phyloP scores from a whole-genome alignment of 2,888 invertebrate genomes.

The Leucophora obtusa region DNA sequence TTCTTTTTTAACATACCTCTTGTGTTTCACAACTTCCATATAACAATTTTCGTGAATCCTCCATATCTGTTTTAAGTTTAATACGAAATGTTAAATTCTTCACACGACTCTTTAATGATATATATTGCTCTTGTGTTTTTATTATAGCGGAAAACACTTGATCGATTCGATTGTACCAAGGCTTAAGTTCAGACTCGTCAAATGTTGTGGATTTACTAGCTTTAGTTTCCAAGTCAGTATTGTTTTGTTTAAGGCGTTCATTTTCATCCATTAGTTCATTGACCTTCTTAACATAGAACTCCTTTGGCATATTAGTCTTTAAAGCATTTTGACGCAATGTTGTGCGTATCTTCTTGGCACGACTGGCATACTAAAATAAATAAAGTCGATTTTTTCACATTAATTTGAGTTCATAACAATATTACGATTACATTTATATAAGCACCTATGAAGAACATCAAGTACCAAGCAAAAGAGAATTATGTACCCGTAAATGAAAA shows the following conservation, averaged over 20 bases:
- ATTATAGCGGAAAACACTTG: slow-evolving; percentile 70
- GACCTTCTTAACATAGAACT: slow-evolving; percentile 77
- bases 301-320: slow-evolving; percentile 77
- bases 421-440: too few species aligned
- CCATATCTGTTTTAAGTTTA: slow-evolving; percentile 72
- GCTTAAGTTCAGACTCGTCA: slow-evolving; percentile 72
- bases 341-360: slow-evolving; percentile 78
- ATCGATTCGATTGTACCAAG: slow-evolving; percentile 76
- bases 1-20: slow-evolving; percentile 60
- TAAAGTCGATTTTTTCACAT: neutral
- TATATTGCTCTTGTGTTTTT: slow-evolving; percentile 73
- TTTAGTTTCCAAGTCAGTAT: slow-evolving; percentile 70
- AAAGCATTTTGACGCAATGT: slow-evolving; percentile 75
- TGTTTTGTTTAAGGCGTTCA: slow-evolving; percentile 71
- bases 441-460: too few species aligned
- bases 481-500: too few species aligned
- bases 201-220: slow-evolving; percentile 60
- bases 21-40: slow-evolving; percentile 66
- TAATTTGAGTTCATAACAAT: too few species aligned
- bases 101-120: slow-evolving; percentile 73
- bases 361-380: slow-evolving; percentile 74
- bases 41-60: slow-evolving; percentile 70
- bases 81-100: slow-evolving; percentile 73
- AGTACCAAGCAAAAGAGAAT: too few species aligned
- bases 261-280: slow-evolving; percentile 73